Percentiles rank a stretch among this genome's conserved stretches.
Conservation (phyloP, 1,140 invertebrate genomes). For the Papilio helenus region DNA sequence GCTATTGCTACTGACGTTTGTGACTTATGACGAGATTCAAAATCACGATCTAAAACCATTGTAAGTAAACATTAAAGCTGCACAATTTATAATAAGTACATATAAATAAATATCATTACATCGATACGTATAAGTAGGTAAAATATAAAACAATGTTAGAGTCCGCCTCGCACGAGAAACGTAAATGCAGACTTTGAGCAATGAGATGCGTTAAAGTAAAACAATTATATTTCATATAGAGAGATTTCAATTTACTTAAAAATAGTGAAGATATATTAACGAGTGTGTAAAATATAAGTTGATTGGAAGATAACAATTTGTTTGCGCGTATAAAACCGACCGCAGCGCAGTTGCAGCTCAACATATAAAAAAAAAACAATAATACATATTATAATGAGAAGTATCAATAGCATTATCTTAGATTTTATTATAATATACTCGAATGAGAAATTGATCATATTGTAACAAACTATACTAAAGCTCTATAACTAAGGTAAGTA, state of each 20-base stretch:
- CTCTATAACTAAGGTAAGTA: conserved; percentile 75
- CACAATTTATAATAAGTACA: conserved; percentile 80
- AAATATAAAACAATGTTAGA: conserved; percentile 72
- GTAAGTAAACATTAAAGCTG: conserved; percentile 83
- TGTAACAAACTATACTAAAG: conserved; percentile 71
- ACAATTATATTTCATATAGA: conserved; percentile 62
- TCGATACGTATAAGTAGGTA: conserved; percentile 72
- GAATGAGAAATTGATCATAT: conserved; percentile 73
- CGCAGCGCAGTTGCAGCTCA: conserved; percentile 54
- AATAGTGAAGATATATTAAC: conserved; percentile 75
- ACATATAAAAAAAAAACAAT: conserved; percentile 61
- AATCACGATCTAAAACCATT: conserved; percentile 81
- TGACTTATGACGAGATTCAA: conserved; percentile 83
- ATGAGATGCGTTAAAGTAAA: conserved; percentile 69
- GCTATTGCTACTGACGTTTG: conserved; percentile 81
- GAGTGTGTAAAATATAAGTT: conserved; percentile 70
- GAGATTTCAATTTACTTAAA: conserved; percentile 66
- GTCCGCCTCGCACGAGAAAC: conserved; percentile 61
- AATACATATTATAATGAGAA: conserved; percentile 60
- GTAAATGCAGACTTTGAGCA: conserved; percentile 77
- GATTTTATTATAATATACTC: conserved; percentile 69
- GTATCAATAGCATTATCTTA: conserved; percentile 71
- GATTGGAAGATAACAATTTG: conserved; percentile 63
- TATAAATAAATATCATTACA: conserved; percentile 81
- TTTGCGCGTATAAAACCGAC: conserved; percentile 49